Evolutionary conservation across 2,888 invertebrate species (phyloP).

Genomic region (Ommatoiulus sabulosus): DNA sequence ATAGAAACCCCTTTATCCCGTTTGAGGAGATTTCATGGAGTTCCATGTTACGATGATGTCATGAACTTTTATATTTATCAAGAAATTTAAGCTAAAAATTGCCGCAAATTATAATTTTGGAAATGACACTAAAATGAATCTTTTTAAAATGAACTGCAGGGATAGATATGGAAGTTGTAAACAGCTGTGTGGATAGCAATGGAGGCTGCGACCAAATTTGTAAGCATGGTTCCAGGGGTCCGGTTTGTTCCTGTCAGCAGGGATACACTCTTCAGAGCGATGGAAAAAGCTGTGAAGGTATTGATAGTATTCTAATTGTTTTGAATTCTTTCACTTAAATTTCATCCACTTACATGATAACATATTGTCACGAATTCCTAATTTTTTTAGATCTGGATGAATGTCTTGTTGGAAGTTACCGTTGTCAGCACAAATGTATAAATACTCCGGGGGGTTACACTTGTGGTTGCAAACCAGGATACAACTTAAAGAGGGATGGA

Average conservation of each 20-base stretch:
- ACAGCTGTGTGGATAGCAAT: slow-evolving; percentile 69
- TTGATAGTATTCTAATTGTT: background rate
- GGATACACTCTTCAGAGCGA: slow-evolving; percentile 65
- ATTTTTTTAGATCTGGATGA: slow-evolving; percentile 64
- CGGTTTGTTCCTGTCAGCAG: slow-evolving; percentile 64
- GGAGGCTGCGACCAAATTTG: slow-evolving; percentile 71
- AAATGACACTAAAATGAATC: background rate
- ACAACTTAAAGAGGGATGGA: slow-evolving; percentile 62
- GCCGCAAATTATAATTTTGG: background rate
- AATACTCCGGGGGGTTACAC: slow-evolving; percentile 67
- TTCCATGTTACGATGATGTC: too few relatives aligned
- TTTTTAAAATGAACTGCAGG: slow-evolving; percentile 62
- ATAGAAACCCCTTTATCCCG: too few relatives aligned
- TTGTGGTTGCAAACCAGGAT: slow-evolving; percentile 66
- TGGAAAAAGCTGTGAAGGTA: slow-evolving; percentile 64
- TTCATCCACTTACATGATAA: too few relatives aligned
- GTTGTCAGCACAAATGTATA: slow-evolving; percentile 67
- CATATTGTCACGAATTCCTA: too few relatives aligned
- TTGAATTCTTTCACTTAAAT: background rate
- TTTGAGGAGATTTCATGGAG: too few relatives aligned
- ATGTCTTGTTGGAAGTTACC: slow-evolving; percentile 65
- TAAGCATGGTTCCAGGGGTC: slow-evolving; percentile 65
- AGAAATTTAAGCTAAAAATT: too few relatives aligned
- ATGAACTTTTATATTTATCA: too few relatives aligned
- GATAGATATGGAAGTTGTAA: slow-evolving; percentile 68